Evolutionary conservation across 2,113 vertebrate genomes (phyloP).

Genomic region (Noturus placidus): DNA sequence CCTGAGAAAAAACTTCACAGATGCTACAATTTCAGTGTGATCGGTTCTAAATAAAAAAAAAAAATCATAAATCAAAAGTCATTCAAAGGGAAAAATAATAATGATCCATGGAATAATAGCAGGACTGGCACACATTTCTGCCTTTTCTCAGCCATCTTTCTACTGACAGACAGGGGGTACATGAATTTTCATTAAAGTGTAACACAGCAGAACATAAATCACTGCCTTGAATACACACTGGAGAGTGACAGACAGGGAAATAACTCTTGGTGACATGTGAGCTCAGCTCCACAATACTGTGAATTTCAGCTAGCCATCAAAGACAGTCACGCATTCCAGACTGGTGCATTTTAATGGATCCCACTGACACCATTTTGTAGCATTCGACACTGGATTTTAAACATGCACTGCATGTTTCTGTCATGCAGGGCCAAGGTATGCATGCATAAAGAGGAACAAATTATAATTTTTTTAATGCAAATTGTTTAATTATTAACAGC

Average conservation of each 20-base stretch:
- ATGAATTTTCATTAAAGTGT: constrained; percentile 65
- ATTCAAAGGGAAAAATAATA: constrained; percentile 43
- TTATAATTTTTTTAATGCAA: not conserved
- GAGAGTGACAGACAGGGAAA: constrained; percentile 63
- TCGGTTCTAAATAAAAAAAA: not conserved
- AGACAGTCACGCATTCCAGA: constrained; percentile 48
- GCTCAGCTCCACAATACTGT: constrained; percentile 52
- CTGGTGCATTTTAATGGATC: constrained; percentile 50
- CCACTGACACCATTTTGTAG: constrained; percentile 32
- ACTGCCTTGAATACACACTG: constrained; percentile 60
- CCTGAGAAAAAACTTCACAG: constrained; percentile 14
- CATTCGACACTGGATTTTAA: constrained; percentile 38
- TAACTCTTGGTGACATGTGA: constrained; percentile 59
- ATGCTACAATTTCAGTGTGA: constrained; percentile 20
- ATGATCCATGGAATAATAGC: constrained; percentile 45
- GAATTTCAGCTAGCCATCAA: constrained; percentile 54
- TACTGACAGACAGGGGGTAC: constrained; percentile 59
- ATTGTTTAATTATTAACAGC: not conserved
- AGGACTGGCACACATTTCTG: constrained; percentile 44
- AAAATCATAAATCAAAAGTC: constrained; percentile 33
- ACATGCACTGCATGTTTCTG: constrained; percentile 29
- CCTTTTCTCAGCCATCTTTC: constrained; percentile 44
- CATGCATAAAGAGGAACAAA: constrained; percentile 18
- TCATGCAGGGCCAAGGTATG: not conserved
- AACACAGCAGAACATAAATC: constrained; percentile 63